Conservation (phyloP, 2,113 vertebrate species). For the Galemys pyrenaicus region DNA sequence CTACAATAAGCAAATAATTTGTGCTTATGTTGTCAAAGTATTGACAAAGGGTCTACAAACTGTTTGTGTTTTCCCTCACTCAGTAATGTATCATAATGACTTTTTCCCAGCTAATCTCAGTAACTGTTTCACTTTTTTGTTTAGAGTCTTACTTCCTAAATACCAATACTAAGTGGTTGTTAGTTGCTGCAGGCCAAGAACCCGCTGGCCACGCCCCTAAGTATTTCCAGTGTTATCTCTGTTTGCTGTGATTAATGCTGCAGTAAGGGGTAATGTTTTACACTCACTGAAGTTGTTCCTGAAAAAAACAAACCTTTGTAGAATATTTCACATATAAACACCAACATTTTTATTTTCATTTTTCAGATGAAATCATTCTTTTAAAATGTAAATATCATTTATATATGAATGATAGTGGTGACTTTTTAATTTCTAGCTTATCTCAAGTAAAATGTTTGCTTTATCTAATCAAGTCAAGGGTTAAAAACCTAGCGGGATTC, state of each 20-base stretch:
- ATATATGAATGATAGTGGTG: background rate
- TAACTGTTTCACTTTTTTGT: conserved; percentile 8
- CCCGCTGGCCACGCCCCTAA: background rate
- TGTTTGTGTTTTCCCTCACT: conserved; percentile 3
- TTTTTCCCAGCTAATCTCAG: background rate
- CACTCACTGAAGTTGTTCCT: background rate
- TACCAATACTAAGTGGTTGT: conserved; percentile 21
- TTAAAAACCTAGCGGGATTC: background rate
- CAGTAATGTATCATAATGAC: background rate
- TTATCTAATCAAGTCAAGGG: background rate
- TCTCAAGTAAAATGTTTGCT: background rate
- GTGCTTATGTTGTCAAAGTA: background rate
- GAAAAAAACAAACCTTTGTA: background rate
- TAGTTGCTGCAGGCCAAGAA: background rate
- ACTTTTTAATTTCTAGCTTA: background rate
- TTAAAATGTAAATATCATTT: conserved; percentile 9
- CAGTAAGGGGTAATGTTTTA: background rate
- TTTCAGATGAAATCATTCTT: conserved; percentile 25
- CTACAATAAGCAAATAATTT: background rate
- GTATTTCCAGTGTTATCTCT: background rate
- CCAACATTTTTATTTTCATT: conserved; percentile 40
- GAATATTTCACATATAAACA: conserved; percentile 41
- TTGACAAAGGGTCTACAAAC: background rate
- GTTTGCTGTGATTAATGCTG: background rate
- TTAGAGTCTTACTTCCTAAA: background rate